Evolutionary conservation across 1,140 invertebrate species (phyloP), one percentile per base, ranked within the genome.

Genomic region (Mesaphorura yosii): DNA sequence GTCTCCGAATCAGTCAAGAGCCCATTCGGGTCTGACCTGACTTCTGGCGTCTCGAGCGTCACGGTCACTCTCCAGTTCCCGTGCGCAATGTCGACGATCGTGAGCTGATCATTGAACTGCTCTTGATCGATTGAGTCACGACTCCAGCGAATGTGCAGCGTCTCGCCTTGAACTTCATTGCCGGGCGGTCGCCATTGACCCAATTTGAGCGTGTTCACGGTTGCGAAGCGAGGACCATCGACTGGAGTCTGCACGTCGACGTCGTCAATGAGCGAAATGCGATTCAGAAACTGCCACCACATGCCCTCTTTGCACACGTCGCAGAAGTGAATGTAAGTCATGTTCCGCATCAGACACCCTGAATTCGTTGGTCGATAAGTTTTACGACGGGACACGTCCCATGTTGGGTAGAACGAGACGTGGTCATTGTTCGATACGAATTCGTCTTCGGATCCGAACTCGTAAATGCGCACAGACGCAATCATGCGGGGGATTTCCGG

Each of bases 331-430:
- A 20, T 15, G 15, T 52, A 31, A 2, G 52, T 61, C 59, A 61
- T 61, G 34, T 61, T 61, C 27, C 59, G 14, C 59, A 61, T 61
- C 1, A 61, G 38, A 34, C 59, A 61, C 1, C 49, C 53, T 20
- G 48, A 53, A 40, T 52, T 58, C 14, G 53, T 55, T 14, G 55
- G 55, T 19, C 55, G 38, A 31, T 45, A 58, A 0, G 42, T 31
- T 50, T 61, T 58, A 6, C 26, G 15, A 15, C 55, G 6, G 2
- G 22, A n/a, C 4, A 17, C 17, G 37, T 53, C 53, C 51, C 51
- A 61, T 40, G 55, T 57, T 5, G 59, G 59, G 40, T 61, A 61
- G 4, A 55, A 55, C 6, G 55, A 57, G 6, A 61, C 40, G 42
- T 57, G 31, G 22, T 26, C 31, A 38, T 53, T 53, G 3, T 23